Conservation (phyloP, 2,888 invertebrate species). For the Polymixis flavicincta region DNA sequence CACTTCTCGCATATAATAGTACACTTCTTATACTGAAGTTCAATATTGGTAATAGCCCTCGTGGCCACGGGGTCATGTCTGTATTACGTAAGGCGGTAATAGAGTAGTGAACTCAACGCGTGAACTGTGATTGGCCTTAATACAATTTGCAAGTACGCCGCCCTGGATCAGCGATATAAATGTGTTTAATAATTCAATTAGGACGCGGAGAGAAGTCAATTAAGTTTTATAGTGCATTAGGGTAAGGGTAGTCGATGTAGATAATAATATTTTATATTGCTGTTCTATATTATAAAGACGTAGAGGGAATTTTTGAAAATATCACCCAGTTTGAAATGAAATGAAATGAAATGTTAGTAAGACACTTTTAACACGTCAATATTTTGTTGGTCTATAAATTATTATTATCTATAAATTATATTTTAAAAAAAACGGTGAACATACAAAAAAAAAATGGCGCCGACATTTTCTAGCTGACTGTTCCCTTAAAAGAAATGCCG, state of each 20-base stretch:
- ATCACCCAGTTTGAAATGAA: no score
- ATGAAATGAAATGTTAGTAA: no score
- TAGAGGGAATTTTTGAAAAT: no score
- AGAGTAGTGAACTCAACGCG: constrained; percentile 15
- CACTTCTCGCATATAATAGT: neutral
- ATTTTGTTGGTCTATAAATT: no score
- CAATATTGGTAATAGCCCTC: neutral
- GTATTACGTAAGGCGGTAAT: constrained; percentile 1
- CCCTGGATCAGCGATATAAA: constrained; percentile 2
- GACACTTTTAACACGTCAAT: no score
- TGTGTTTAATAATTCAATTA: constrained; percentile 45
- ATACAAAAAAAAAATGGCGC: no score
- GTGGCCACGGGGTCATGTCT: neutral
- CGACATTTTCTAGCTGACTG: no score
- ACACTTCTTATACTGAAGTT: constrained; percentile 3
- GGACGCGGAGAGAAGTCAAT: neutral
- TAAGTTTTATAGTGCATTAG: constrained; percentile 34
- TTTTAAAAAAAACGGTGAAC: no score
- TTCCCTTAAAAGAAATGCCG: no score
- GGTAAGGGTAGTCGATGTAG: neutral
- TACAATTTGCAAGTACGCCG: constrained; percentile 43
- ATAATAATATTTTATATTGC: no score
- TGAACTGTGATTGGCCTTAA: constrained; percentile 45
- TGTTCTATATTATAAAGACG: no score
- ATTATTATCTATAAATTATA: no score